phyloP scores from a whole-genome alignment of 2,888 invertebrate species.

The Polia nebulosa region DNA sequence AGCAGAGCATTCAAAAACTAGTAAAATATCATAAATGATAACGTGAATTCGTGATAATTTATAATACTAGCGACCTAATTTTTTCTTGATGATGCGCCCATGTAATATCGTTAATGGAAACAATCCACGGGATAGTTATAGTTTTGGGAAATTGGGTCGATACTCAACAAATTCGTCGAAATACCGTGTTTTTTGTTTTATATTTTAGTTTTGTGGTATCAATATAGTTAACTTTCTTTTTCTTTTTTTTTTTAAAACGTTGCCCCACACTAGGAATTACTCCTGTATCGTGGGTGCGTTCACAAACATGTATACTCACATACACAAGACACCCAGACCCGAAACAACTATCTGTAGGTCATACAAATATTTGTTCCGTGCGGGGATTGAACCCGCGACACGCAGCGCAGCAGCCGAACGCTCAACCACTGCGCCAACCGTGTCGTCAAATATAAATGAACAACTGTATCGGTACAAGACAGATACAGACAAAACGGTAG shows the following conservation, averaged over 20 bases:
- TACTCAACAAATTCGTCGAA: constrained; percentile 31
- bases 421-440: too few species aligned
- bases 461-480: neutral
- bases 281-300: too few species aligned
- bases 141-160: constrained; percentile 57
- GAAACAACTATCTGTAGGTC: too few species aligned
- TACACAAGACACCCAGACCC: too few species aligned
- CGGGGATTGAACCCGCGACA: too few species aligned
- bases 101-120: constrained; percentile 66
- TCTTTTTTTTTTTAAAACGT: too few species aligned
- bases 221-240: too few species aligned
- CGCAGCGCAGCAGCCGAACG: too few species aligned
- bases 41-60: constrained; percentile 45
- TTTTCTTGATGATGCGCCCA: constrained; percentile 55
- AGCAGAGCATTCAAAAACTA: constrained; percentile 26
- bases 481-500: neutral
- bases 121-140: constrained; percentile 52
- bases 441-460: too few species aligned
- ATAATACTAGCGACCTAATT: constrained; percentile 54
- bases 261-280: too few species aligned
- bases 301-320: too few species aligned
- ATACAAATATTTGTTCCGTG: too few species aligned
- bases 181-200: constrained; percentile 6
- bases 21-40: constrained; percentile 52
- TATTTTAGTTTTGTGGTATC: neutral